Evolutionary conservation across 2,888 invertebrate genomes (phyloP).

Genomic region (Sympetrum striolatum): DNA sequence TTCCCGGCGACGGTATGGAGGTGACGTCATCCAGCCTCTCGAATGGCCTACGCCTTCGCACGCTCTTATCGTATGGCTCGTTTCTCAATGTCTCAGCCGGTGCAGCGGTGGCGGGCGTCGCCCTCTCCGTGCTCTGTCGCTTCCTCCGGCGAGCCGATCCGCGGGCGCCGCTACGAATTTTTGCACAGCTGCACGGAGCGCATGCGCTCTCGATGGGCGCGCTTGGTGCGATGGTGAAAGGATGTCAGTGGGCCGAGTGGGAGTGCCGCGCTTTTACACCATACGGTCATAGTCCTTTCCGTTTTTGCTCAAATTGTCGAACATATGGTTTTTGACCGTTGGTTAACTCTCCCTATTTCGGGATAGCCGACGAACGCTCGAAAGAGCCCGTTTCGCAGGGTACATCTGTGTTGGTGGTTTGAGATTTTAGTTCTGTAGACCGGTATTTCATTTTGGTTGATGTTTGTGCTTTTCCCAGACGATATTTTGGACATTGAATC

Average conservation of each 20-base stretch:
- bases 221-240: slow-evolving; percentile 5
- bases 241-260: slow-evolving; percentile 27
- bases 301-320: no score
- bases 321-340: no score
- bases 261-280: background rate
- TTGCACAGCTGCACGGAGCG: background rate
- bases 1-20: background rate
- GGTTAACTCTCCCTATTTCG: background rate
- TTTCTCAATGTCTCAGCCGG: background rate
- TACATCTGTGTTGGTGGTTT: background rate
- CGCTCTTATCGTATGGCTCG: background rate
- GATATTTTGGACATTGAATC: no score
- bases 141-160: background rate
- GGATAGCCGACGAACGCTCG: background rate
- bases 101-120: background rate
- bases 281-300: background rate
- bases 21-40: slow-evolving; percentile 16
- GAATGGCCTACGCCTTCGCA: slow-evolving; percentile 25
- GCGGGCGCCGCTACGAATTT: background rate
- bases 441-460: background rate
- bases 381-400: background rate
- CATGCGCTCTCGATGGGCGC: slow-evolving; percentile 10
- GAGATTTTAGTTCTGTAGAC: background rate
- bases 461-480: background rate
- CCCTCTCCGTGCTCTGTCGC: background rate